A percentile compares a stretch with the other conserved stretches of the same genome.
These are phyloP conservation scores for Dysidea cf. avara DNA, from an alignment of 37 sponge, comb jelly and placozoan species.

Conservation along the genomic window DNA sequence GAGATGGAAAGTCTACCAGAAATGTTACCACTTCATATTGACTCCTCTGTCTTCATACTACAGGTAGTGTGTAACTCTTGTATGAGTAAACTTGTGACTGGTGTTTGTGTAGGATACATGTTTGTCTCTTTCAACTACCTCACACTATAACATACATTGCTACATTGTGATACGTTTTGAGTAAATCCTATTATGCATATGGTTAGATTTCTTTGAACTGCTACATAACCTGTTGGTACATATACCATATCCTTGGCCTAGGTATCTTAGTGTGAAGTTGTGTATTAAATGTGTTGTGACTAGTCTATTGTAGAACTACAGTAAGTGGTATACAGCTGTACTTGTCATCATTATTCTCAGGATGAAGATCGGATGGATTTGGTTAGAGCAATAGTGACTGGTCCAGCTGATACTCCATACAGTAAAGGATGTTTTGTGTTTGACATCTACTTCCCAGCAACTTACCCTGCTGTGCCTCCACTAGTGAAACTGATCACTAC, in stretches of 20 bases:
- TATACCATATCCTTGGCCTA: no score
- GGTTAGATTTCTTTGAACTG: not conserved
- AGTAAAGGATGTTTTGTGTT: constrained; percentile 86
- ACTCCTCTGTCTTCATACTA: constrained; percentile 78
- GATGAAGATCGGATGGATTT: constrained; percentile 92
- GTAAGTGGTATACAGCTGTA: no score
- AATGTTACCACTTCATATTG: constrained; percentile 73
- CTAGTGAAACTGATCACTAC: constrained; percentile 85
- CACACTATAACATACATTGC: not conserved
- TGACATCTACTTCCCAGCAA: constrained; percentile 78
- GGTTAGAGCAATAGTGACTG: constrained; percentile 83
- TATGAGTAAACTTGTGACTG: no score
- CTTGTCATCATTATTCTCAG: constrained; percentile 13
- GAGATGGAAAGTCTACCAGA: constrained; percentile 76
- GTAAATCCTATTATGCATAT: not conserved
- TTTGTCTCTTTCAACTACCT: not conserved
- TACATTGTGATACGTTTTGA: not conserved
- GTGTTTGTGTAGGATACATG: no score
- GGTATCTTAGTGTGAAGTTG: no score
- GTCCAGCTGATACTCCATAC: constrained; percentile 90
- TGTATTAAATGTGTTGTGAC: no score
- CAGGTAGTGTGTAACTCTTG: no score
- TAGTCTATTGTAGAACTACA: no score
- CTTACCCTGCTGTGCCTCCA: constrained; percentile 81
- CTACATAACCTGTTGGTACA: no score